These are phyloP conservation scores for Cryptops parisi DNA, from an alignment of 2,888 invertebrate genomes.

Conservation along the genomic window DNA sequence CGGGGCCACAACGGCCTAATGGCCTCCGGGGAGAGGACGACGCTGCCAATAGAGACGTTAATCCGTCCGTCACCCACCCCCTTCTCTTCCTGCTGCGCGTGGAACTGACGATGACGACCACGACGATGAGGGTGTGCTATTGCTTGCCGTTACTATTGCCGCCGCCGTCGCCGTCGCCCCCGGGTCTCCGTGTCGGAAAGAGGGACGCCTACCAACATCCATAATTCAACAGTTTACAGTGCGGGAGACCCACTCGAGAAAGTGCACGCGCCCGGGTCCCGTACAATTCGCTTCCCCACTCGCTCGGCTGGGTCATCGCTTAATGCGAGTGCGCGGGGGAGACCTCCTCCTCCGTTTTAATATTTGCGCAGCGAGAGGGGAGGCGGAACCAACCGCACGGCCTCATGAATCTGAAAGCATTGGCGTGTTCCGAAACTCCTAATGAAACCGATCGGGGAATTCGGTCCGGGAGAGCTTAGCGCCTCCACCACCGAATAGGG, in stretches of 20 bases:
- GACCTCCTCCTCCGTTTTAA: neutral
- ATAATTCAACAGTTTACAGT: neutral
- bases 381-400: neutral
- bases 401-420: slow-evolving; percentile 3
- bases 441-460: neutral
- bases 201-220: neutral
- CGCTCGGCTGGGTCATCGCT: neutral
- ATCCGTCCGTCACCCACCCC: no score
- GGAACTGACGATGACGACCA: neutral
- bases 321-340: no score
- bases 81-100: neutral
- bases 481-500: no score
- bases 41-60: no score
- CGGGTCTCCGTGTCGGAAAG: neutral
- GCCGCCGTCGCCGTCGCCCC: neutral
- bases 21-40: no score
- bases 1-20: no score
- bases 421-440: neutral
- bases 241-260: neutral
- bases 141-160: neutral
- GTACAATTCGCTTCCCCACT: neutral
- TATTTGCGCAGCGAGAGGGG: neutral
- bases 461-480: no score
- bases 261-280: neutral
- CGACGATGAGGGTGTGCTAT: neutral